phyloP scores from a whole-genome alignment of 2,797 vertebrate species.

The Rhinatrema bivittatum region DNA sequence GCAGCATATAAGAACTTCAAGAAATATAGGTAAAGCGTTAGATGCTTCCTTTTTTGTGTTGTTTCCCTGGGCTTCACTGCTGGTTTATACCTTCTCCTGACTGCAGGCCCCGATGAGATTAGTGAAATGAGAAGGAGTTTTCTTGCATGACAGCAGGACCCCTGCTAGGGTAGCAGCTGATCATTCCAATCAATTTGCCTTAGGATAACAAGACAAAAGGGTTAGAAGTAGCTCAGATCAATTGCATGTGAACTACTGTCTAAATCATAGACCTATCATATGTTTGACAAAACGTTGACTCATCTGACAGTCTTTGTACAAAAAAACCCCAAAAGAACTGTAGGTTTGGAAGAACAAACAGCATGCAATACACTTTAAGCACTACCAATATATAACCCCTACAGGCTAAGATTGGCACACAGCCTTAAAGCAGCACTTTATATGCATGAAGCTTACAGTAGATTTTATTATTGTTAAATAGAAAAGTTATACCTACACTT shows the following conservation, averaged over 20 bases:
- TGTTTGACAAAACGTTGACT: not conserved
- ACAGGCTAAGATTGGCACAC: conserved; percentile 6
- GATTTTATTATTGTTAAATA: conserved; percentile 8
- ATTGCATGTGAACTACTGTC: conserved; percentile 9
- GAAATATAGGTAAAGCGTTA: no score
- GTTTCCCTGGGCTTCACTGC: no score
- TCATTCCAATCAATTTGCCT: conserved; percentile 10
- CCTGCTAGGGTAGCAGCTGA: conserved; percentile 3
- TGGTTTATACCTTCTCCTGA: no score
- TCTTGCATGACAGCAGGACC: not conserved
- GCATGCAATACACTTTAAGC: conserved; percentile 14
- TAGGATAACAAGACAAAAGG: not conserved
- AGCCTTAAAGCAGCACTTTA: not conserved
- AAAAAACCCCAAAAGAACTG: conserved; percentile 5
- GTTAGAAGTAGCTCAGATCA: conserved; percentile 1
- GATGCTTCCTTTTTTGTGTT: no score
- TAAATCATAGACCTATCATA: conserved; percentile 11
- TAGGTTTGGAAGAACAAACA: conserved; percentile 18
- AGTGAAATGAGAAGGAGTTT: not conserved
- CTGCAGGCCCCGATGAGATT: no score
- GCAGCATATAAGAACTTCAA: no score
- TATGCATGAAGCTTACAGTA: not conserved
- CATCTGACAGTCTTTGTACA: not conserved
- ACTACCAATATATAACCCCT: not conserved
- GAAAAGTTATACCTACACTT: not conserved